Base-by-base conservation (phyloP, 1,140 invertebrate genomes). In the Macrosteles quadrilineatus region DNA sequence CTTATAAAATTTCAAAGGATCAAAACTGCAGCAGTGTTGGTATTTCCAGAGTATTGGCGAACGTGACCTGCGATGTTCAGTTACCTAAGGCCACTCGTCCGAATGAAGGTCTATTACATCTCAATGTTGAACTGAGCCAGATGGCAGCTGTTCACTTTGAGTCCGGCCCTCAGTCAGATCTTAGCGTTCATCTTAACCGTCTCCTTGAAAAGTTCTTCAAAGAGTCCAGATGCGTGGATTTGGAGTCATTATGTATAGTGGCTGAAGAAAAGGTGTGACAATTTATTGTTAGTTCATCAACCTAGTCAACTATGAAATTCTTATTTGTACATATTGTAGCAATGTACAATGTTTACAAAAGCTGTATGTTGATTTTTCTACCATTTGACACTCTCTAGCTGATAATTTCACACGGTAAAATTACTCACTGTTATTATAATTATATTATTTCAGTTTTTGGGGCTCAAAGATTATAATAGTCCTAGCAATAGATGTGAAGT, bases 161-260 rank as follows among this genome's bases (percentile, higher is more conserved):
- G 81, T 78, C 86, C 4, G 88, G 89, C 45, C 83, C 89, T 72
- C 86, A 87, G 77, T 87, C 86, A 12, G 91, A 94, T 71, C 81
- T 90, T 45, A 85, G 85, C 30, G 88, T 95, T 25, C 88, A 94
- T 75, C 83, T 96, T 1, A 94, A 92, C 74, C 85, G 95, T 74
- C 83, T 95, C 36, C 78, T 98, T 43, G 95, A 98, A 77, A 90
- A 95, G 78, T 95, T 93, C 80, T 88, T 96, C 55, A 94, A 94
- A 77, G 95, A 91, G 76, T 93, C 91, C 71, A 87, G 90, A 76
- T 96, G 94, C 78, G 80, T 98, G 67, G 95, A 98, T 82, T 83
- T 97, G 62, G 96, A 98, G 83, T 94, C 95, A 30, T 81, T 98
- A 17, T 98, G 96, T 80, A 94, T 98, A 75, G 88, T 94, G 72